phyloP scores from a whole-genome alignment of 2,113 vertebrate genomes.

The Muntiacus muntjak region DNA sequence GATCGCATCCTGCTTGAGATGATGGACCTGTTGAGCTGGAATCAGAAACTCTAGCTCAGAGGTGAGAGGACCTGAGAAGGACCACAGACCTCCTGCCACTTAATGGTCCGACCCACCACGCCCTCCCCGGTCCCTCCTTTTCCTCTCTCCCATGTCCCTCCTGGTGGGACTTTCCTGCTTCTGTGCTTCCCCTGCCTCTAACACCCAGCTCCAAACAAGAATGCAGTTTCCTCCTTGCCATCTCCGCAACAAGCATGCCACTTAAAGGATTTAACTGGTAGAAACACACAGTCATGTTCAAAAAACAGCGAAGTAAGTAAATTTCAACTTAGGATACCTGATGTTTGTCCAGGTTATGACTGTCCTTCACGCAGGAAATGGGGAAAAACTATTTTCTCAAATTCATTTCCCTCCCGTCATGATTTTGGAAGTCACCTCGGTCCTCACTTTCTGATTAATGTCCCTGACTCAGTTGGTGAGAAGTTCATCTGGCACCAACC shows the following conservation, averaged over 20 bases:
- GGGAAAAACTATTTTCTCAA: neutral
- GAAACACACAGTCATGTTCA: neutral
- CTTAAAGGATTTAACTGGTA: neutral
- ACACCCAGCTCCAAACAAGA: neutral
- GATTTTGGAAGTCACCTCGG: neutral
- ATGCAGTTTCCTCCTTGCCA: neutral
- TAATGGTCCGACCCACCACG: rapidly evolving
- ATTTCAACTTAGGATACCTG: neutral
- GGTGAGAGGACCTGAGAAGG: too few species aligned
- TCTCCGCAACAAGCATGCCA: rapidly evolving
- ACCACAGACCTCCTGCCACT: rapidly evolving
- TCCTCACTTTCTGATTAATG: neutral
- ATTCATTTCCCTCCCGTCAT: neutral
- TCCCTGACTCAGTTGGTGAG: neutral
- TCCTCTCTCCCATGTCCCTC: neutral
- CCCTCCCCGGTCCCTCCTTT: neutral
- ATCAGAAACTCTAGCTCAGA: neutral
- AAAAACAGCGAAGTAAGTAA: neutral
- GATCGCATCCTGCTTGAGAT: neutral
- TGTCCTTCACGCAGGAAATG: neutral
- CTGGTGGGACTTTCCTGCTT: neutral
- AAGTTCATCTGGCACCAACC: neutral
- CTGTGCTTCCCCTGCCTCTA: neutral
- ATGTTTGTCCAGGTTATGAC: neutral
- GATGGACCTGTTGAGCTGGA: neutral